A percentile compares a stretch with the other conserved stretches of the same genome.
These are phyloP conservation scores for Anolis carolinensis DNA, from an alignment of 2,113 vertebrate species.

Conservation along the genomic window DNA sequence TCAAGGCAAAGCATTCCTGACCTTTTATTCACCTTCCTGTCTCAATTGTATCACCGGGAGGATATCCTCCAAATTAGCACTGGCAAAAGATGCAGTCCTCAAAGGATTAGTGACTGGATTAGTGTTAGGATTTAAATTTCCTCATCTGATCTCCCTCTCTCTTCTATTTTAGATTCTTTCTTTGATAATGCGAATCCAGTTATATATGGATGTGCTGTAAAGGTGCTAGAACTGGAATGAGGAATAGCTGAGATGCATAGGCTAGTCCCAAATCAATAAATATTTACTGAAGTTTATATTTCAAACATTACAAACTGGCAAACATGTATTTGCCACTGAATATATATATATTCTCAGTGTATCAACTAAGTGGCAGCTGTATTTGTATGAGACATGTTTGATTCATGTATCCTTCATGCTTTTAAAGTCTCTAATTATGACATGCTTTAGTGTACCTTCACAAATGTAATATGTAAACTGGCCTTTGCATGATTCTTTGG, in stretches of 20 bases:
- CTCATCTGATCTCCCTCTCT: conserved; percentile 5
- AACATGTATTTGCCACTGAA: too few relatives aligned
- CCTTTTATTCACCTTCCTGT: conserved; percentile 29
- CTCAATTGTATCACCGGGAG: conserved; percentile 3
- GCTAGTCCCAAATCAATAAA: neutral
- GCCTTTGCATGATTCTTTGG: neutral
- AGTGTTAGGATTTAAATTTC: conserved; percentile 33
- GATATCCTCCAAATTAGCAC: conserved; percentile 32
- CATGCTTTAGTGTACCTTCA: neutral
- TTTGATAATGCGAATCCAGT: neutral
- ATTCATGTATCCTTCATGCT: too few relatives aligned
- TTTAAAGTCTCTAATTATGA: neutral
- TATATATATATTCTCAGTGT: neutral
- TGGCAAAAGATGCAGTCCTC: conserved; percentile 19
- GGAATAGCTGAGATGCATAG: neutral
- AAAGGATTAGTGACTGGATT: conserved; percentile 18
- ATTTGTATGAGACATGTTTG: neutral
- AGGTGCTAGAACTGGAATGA: neutral
- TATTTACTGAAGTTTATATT: too few relatives aligned
- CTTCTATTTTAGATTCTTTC: conserved; percentile 10
- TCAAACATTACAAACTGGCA: too few relatives aligned
- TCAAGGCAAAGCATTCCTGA: conserved; percentile 16
- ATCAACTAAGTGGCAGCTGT: neutral
- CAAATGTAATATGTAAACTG: neutral
- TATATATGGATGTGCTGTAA: neutral